A percentile compares a stretch with the other conserved stretches of the same genome.
Conservation (phyloP, 2,888 invertebrate genomes). For the Caenorhabditis sp. region DNA sequence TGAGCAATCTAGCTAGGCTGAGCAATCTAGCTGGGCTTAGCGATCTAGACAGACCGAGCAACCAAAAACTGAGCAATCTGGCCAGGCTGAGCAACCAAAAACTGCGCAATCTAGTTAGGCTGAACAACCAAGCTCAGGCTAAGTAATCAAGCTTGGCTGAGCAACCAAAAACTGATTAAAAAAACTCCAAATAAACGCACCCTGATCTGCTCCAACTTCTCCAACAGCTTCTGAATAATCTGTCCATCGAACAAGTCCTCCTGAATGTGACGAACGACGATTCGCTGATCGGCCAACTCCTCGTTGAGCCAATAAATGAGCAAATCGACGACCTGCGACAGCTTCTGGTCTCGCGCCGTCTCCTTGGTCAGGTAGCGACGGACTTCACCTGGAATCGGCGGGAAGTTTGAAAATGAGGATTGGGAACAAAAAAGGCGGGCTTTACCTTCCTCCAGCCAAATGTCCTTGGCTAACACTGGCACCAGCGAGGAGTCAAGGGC, state of each 20-base stretch:
- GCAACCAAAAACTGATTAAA: too few relatives aligned
- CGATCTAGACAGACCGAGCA: too few relatives aligned
- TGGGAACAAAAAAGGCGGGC: neutral
- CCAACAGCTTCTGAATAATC: constrained; percentile 88
- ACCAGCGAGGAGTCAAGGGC: constrained; percentile 81
- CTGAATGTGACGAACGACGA: constrained; percentile 94
- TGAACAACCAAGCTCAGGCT: too few relatives aligned
- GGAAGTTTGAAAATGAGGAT: neutral
- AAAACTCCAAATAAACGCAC: too few relatives aligned
- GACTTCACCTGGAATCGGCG: constrained; percentile 89
- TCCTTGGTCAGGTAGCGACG: constrained; percentile 94
- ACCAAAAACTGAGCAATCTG: too few relatives aligned
- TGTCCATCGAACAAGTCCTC: constrained; percentile 99
- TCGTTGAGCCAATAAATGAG: constrained; percentile 98
- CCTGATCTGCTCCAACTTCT: constrained; percentile 82
- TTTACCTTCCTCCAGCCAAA: constrained; percentile 87
- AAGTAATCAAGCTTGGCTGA: too few relatives aligned
- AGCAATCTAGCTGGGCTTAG: too few relatives aligned
- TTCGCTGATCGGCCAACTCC: constrained; percentile 95
- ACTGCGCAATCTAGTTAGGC: too few relatives aligned
- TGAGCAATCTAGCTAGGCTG: too few relatives aligned
- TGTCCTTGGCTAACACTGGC: constrained; percentile 78
- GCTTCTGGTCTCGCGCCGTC: constrained; percentile 91
- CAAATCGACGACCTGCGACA: constrained; percentile 85
- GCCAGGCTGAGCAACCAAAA: too few relatives aligned